These are phyloP conservation scores for Epinotia nisella DNA, from an alignment of 2,888 invertebrate species.

Conservation along the genomic window DNA sequence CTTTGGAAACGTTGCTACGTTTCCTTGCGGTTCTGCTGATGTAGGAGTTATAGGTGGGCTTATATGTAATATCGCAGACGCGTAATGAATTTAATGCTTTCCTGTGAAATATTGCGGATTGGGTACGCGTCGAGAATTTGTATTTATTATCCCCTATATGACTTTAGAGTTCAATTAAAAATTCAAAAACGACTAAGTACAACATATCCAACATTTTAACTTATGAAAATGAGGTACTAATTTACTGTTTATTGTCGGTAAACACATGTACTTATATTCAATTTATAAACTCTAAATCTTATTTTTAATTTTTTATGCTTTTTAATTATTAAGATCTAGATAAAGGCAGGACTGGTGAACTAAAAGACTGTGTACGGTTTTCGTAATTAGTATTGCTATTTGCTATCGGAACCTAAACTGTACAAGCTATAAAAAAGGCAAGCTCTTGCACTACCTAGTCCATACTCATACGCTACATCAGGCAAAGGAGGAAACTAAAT, in stretches of 20 bases:
- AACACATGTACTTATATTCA: too few relatives aligned
- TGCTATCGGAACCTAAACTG: too few relatives aligned
- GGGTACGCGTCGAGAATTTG: slow-evolving; percentile 46
- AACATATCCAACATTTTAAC: background rate
- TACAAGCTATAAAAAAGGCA: too few relatives aligned
- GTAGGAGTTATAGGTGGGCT: slow-evolving; percentile 33
- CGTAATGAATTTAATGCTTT: slow-evolving; percentile 37
- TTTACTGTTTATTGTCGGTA: too few relatives aligned
- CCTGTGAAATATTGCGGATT: slow-evolving; percentile 16
- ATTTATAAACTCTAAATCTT: too few relatives aligned
- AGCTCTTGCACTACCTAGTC: too few relatives aligned
- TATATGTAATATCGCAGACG: slow-evolving; percentile 32
- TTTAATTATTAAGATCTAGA: too few relatives aligned
- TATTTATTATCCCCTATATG: slow-evolving; percentile 41
- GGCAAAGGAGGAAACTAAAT: slow-evolving; percentile 56
- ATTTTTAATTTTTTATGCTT: too few relatives aligned
- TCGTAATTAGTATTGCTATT: too few relatives aligned
- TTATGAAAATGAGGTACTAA: too few relatives aligned
- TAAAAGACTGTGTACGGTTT: too few relatives aligned
- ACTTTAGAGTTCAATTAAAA: background rate
- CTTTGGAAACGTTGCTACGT: slow-evolving; percentile 41
- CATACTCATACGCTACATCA: slow-evolving; percentile 44
- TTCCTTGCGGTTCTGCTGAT: slow-evolving; percentile 37
- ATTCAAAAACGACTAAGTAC: background rate
- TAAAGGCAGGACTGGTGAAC: too few relatives aligned